Conservation (phyloP, 2,113 vertebrate species). For the Petroica traversi region DNA sequence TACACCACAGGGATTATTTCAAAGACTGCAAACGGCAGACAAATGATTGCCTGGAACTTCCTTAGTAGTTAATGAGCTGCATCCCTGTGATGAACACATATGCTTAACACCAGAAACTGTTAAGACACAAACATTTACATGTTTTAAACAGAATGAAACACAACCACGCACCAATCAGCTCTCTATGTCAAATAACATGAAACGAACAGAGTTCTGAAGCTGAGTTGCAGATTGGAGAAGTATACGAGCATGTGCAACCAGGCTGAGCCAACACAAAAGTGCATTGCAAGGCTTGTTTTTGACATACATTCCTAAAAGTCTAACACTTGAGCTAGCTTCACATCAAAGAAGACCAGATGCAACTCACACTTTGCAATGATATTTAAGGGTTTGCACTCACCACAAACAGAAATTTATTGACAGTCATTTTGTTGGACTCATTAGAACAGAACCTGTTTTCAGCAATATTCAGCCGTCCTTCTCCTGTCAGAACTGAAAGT, state of each 20-base stretch:
- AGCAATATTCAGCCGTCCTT: not conserved
- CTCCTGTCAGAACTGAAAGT: not conserved
- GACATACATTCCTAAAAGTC: not conserved
- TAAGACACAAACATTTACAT: not conserved
- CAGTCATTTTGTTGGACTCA: not conserved
- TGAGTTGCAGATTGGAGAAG: not conserved
- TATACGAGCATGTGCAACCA: not conserved
- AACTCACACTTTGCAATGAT: not conserved
- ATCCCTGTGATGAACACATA: not conserved
- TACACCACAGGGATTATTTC: not conserved
- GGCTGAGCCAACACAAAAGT: not conserved
- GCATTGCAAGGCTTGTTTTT: not conserved
- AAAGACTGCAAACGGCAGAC: not conserved
- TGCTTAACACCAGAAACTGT: not conserved
- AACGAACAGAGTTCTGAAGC: not conserved
- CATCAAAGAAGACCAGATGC: not conserved
- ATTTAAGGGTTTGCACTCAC: not conserved
- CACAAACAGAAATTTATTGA: not conserved
- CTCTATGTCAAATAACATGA: not conserved
- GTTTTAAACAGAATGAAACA: not conserved
- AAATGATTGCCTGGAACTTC: not conserved
- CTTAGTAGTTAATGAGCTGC: not conserved
- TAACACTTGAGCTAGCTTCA: not conserved
- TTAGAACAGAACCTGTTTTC: not conserved
- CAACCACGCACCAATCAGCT: not conserved